A percentile compares a stretch with the other conserved stretches of the same genome.
Evolutionary conservation across 2,888 invertebrate species (phyloP).

Genomic region (Palloptera scutellata): DNA sequence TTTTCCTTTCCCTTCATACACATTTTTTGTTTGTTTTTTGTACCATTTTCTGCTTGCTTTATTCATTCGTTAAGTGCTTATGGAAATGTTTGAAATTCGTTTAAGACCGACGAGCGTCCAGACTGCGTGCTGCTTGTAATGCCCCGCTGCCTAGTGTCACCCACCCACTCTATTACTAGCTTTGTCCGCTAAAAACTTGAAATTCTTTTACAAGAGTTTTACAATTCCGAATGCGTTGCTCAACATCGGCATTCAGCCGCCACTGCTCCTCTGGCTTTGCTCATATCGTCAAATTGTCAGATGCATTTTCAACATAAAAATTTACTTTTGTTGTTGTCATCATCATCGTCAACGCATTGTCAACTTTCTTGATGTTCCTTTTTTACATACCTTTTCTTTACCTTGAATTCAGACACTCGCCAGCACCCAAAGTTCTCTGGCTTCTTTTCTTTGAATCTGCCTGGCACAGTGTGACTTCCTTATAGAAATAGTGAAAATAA

Average conservation of each 20-base stretch:
- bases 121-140: too few species aligned
- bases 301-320: neutral
- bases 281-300: constrained; percentile 1
- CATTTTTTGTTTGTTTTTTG: too few species aligned
- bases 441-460: neutral
- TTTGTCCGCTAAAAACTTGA: too few species aligned
- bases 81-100: constrained; percentile 4
- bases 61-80: neutral
- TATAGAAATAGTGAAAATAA: neutral
- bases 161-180: too few species aligned
- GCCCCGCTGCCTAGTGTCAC: too few species aligned
- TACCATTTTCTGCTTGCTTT: neutral
- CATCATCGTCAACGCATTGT: neutral
- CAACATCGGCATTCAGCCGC: neutral
- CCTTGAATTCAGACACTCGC: neutral
- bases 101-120: neutral
- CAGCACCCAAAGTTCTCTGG: neutral
- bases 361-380: neutral
- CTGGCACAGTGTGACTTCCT: neutral
- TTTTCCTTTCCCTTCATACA: neutral
- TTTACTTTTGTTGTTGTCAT: neutral
- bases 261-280: neutral
- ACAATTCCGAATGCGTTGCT: neutral
- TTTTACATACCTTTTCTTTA: neutral
- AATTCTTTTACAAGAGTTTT: too few species aligned